Evolutionary conservation across 64 coral and sea anemone genomes (phyloP).

Genomic region (Pachyseris speciosa): DNA sequence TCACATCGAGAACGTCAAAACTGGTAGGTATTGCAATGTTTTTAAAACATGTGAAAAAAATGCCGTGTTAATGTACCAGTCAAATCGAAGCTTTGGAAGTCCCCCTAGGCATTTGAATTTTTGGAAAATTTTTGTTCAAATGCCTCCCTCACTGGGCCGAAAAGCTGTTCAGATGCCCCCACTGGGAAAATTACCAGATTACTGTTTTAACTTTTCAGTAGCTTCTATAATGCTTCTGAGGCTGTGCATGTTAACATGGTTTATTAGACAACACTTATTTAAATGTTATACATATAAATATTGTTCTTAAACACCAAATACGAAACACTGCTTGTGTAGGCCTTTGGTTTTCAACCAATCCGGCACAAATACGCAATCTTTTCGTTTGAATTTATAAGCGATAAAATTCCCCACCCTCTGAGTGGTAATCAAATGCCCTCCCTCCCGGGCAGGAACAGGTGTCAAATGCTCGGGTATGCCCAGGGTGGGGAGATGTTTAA

Average conservation of each 20-base stretch:
- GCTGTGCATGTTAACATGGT: conserved; percentile 29
- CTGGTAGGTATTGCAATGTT: conserved; percentile 46
- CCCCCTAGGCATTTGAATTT: conserved; percentile 42
- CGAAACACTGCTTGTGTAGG: conserved; percentile 31
- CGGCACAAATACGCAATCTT: conserved; percentile 26
- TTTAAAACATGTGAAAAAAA: neutral
- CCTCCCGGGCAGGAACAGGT: conserved; percentile 25
- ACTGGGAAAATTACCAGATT: conserved; percentile 43
- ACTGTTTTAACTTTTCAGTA: conserved; percentile 43
- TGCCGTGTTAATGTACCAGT: conserved; percentile 29
- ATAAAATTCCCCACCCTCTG: conserved; percentile 39
- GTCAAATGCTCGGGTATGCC: conserved; percentile 20
- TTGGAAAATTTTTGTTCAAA: conserved; percentile 45
- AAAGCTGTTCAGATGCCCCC: conserved; percentile 35
- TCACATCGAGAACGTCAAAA: conserved; percentile 68
- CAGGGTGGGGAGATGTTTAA: conserved; percentile 19
- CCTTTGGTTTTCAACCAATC: conserved; percentile 30
- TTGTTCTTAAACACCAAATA: conserved; percentile 16
- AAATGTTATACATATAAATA: conserved; percentile 35
- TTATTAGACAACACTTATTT: neutral
- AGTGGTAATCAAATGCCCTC: conserved; percentile 50
- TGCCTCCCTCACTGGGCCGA: conserved; percentile 32
- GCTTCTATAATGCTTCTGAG: neutral
- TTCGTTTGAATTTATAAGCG: conserved; percentile 5
- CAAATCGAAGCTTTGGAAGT: conserved; percentile 18